A percentile compares a stretch with the other conserved stretches of the same genome.
Conservation (phyloP, 2,113 vertebrate species). For the Lates calcarifer region DNA sequence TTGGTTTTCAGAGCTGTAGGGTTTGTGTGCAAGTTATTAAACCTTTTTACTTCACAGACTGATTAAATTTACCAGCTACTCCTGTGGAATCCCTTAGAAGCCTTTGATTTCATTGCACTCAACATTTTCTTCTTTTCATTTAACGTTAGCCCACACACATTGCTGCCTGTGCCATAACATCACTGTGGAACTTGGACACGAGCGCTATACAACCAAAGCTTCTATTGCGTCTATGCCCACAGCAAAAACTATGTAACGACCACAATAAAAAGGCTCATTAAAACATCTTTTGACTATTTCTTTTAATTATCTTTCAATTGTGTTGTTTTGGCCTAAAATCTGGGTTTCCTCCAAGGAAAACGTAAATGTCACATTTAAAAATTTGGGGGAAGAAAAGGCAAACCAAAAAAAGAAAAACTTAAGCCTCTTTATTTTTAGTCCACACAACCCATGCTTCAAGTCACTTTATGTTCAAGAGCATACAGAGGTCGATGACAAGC, state of each 20-base stretch:
- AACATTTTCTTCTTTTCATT: conserved; percentile 45
- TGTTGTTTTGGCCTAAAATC: not conserved
- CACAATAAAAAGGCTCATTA: conserved; percentile 76
- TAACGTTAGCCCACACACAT: conserved; percentile 54
- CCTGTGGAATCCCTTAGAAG: conserved; percentile 75
- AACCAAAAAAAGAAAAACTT: conserved; percentile 57
- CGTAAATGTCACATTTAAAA: not conserved
- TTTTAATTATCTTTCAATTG: conserved; percentile 20
- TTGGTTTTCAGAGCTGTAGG: conserved; percentile 76
- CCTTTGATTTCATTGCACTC: conserved; percentile 77
- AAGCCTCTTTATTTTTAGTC: conserved; percentile 81
- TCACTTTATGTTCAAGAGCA: conserved; percentile 75
- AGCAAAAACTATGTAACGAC: conserved; percentile 78
- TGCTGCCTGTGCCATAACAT: conserved; percentile 81
- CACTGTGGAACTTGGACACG: conserved; percentile 76
- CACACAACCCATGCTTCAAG: conserved; percentile 81
- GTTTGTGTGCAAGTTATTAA: conserved; percentile 57
- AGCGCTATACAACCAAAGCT: conserved; percentile 81
- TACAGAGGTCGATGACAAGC: conserved; percentile 63
- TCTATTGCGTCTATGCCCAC: conserved; percentile 78
- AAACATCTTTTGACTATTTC: conserved; percentile 24
- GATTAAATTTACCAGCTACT: conserved; percentile 63
- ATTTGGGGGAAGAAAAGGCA: not conserved
- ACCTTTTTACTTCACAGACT: conserved; percentile 70
- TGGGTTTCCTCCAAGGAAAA: conserved; percentile 1